Evolutionary conservation across 1,140 invertebrate species (phyloP).

Genomic region (Sminthurinus signatus): DNA sequence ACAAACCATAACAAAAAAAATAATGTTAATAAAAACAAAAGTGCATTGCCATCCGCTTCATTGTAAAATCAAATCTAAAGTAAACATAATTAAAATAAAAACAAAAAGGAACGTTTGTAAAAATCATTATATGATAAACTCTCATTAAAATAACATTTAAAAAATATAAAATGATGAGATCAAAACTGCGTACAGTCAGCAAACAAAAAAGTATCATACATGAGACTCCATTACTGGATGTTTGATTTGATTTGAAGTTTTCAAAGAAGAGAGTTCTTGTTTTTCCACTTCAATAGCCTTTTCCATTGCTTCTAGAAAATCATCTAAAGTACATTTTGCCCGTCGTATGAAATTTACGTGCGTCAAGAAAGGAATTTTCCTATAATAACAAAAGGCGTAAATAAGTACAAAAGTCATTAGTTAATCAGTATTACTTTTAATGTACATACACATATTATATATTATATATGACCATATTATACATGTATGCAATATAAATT

Average conservation of each 20-base stretch:
- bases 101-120: neutral
- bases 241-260: neutral
- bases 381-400: too few relatives aligned
- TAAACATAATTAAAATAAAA: neutral
- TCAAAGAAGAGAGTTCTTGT: neutral
- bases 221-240: too few relatives aligned
- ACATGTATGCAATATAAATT: too few relatives aligned
- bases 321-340: slow-evolving; percentile 37
- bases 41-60: too few relatives aligned
- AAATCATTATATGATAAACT: neutral
- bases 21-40: too few relatives aligned
- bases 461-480: too few relatives aligned
- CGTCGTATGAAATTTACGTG: slow-evolving; percentile 50
- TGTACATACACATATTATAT: too few relatives aligned
- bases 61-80: too few relatives aligned
- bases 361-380: slow-evolving; percentile 83
- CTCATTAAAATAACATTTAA: neutral
- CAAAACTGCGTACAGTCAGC: neutral
- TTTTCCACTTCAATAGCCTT: slow-evolving; percentile 14
- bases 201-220: too few relatives aligned
- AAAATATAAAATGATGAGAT: neutral
- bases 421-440: too few relatives aligned
- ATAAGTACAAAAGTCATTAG: too few relatives aligned
- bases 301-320: slow-evolving; percentile 18
- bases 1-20: too few relatives aligned